Evolutionary conservation across 1,140 invertebrate genomes (phyloP).

Genomic region (Tetragonula clypearis): DNA sequence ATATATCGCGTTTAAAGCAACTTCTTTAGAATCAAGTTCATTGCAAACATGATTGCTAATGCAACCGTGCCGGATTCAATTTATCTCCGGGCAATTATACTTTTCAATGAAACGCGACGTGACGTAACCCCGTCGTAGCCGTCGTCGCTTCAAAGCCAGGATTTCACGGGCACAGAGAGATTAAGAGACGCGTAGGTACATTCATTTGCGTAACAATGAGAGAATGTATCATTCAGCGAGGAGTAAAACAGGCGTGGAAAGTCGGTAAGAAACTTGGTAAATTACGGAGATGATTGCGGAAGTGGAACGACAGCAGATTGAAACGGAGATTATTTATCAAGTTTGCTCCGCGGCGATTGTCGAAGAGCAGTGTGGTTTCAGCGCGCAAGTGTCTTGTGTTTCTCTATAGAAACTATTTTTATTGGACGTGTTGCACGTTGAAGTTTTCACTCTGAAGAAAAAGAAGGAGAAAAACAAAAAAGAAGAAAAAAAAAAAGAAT

Average conservation of each 20-base stretch:
- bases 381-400: too few relatives aligned
- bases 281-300: background rate
- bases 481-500: too few relatives aligned
- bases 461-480: too few relatives aligned
- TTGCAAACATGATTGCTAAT: slow-evolving; percentile 12
- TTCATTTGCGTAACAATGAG: background rate
- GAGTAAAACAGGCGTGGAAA: too few relatives aligned
- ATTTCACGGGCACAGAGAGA: background rate
- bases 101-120: background rate
- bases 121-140: background rate
- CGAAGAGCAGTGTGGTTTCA: too few relatives aligned
- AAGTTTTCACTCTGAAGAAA: too few relatives aligned
- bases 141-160: too few relatives aligned
- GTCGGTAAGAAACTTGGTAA: too few relatives aligned
- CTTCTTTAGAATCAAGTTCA: slow-evolving; percentile 7
- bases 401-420: too few relatives aligned
- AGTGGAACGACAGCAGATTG: background rate
- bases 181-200: background rate
- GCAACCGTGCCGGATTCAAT: background rate
- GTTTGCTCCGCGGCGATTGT: too few relatives aligned
- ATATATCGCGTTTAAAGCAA: background rate
- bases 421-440: too few relatives aligned
- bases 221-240: background rate
- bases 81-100: slow-evolving; percentile 1
- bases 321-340: too few relatives aligned